These are phyloP conservation scores for Netelia virgata DNA, from an alignment of 2,888 invertebrate species.

Conservation along the genomic window DNA sequence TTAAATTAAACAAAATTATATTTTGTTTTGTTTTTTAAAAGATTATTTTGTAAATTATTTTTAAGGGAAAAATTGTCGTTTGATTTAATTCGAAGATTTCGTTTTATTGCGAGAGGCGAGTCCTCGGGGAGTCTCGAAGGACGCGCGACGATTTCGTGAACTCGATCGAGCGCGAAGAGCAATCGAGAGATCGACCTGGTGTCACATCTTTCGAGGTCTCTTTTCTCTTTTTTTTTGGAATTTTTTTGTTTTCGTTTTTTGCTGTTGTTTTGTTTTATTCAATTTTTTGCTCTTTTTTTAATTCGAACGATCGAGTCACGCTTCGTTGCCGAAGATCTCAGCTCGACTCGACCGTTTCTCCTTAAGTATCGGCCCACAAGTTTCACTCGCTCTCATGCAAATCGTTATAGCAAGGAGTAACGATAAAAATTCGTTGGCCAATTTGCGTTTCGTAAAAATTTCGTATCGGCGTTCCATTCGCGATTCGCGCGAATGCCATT, in stretches of 20 bases:
- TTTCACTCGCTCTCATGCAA: constrained; percentile 58
- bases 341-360: constrained; percentile 62
- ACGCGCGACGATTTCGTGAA: constrained; percentile 62
- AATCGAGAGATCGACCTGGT: constrained; percentile 51
- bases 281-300: constrained; percentile 8
- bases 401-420: not conserved
- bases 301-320: constrained; percentile 43
- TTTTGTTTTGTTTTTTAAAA: too few species aligned
- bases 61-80: not conserved
- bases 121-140: constrained; percentile 42
- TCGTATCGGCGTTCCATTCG: too few species aligned
- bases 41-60: too few species aligned
- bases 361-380: constrained; percentile 52
- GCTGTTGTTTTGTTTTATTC: constrained; percentile 27
- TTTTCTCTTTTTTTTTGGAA: constrained; percentile 16
- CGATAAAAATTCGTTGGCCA: constrained; percentile 45
- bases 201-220: constrained; percentile 57
- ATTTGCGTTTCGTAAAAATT: not conserved
- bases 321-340: constrained; percentile 64
- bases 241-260: constrained; percentile 24
- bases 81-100: constrained; percentile 29
- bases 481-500: not conserved
- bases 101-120: constrained; percentile 14
- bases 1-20: too few species aligned
- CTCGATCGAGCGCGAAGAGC: constrained; percentile 64